These are phyloP conservation scores for Altica lythri DNA, from an alignment of 2,888 invertebrate species.

Conservation along the genomic window DNA sequence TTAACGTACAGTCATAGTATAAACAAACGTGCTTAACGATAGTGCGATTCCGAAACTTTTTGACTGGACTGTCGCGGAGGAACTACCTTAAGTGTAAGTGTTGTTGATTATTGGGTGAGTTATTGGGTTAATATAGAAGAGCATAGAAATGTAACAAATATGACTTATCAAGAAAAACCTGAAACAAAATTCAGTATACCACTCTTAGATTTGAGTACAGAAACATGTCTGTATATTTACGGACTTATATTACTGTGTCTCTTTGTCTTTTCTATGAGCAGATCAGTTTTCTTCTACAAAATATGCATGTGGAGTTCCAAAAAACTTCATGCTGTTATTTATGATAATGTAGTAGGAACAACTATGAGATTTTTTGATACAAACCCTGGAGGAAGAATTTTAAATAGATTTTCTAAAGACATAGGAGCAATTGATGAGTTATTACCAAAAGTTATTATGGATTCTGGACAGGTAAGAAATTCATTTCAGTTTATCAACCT, in stretches of 20 bases:
- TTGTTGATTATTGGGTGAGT: conserved; percentile 75
- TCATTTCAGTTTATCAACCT: no score
- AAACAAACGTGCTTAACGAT: no score
- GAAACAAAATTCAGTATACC: background rate
- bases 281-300: conserved; percentile 25
- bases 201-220: conserved; percentile 5
- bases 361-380: conserved; percentile 32
- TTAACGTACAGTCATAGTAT: no score
- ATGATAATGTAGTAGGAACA: conserved; percentile 17
- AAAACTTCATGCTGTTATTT: conserved; percentile 22
- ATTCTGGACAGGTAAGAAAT: conserved; percentile 24
- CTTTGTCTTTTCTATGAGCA: conserved; percentile 12
- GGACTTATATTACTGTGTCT: conserved; percentile 4
- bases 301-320: conserved; percentile 22
- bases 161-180: background rate
- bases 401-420: conserved; percentile 31
- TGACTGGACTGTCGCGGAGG: no score
- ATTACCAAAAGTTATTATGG: conserved; percentile 26
- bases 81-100: conserved; percentile 69
- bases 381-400: conserved; percentile 29
- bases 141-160: background rate
- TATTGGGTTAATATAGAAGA: conserved; percentile 60
- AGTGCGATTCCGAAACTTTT: no score
- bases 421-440: conserved; percentile 26
- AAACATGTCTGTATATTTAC: conserved; percentile 22